Conservation (phyloP, 1,140 invertebrate genomes). For the Dendroctonus ponderosae region DNA sequence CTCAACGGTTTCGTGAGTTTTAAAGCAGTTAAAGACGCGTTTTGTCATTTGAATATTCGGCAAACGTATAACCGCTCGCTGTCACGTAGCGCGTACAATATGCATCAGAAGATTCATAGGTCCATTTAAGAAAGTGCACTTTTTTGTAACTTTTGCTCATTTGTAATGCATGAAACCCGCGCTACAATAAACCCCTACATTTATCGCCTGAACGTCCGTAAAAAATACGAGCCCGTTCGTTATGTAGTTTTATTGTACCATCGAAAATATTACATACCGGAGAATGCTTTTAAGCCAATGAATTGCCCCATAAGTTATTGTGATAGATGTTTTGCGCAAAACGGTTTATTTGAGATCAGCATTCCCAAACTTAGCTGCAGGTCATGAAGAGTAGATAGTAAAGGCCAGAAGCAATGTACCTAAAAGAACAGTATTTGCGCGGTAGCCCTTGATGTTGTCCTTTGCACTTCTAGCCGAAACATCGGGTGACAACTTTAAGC, state of each 20-base stretch:
- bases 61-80: constrained; percentile 3
- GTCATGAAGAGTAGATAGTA: too few species aligned
- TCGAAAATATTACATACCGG: constrained; percentile 10
- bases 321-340: too few species aligned
- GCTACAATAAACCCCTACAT: constrained; percentile 20
- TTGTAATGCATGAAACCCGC: constrained; percentile 33
- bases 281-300: constrained; percentile 13
- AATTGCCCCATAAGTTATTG: constrained; percentile 1
- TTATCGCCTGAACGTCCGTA: constrained; percentile 19
- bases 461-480: too few species aligned
- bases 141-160: constrained; percentile 34
- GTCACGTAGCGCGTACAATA: constrained; percentile 23
- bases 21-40: constrained; percentile 7
- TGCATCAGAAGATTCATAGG: constrained; percentile 31
- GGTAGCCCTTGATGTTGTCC: too few species aligned
- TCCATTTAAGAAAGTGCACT: constrained; percentile 36
- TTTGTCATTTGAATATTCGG: constrained; percentile 7
- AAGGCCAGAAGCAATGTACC: too few species aligned
- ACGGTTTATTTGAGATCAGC: too few species aligned
- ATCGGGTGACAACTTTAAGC: too few species aligned
- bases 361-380: too few species aligned
- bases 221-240: constrained; percentile 14
- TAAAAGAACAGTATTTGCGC: too few species aligned
- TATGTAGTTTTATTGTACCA: constrained; percentile 15
- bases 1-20: background rate